A percentile compares a stretch with the other conserved stretches of the same genome.
Conservation (phyloP, 2,888 invertebrate species). For the Campoplex capitator region DNA sequence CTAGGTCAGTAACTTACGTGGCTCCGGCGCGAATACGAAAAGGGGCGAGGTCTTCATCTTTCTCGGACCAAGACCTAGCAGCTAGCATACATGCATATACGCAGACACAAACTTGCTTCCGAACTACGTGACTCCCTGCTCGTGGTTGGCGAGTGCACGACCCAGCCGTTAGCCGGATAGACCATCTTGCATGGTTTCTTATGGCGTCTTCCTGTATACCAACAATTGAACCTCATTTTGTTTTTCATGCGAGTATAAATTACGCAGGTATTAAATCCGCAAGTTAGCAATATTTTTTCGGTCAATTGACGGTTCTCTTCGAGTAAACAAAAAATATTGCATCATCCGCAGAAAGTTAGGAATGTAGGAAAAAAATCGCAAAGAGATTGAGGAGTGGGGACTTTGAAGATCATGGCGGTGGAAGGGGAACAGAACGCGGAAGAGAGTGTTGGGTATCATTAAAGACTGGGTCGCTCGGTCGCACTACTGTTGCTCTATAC, state of each 20-base stretch:
- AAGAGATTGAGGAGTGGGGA: slow-evolving; percentile 3
- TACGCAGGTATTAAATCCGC: too few relatives aligned
- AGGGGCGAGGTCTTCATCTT: slow-evolving; percentile 53
- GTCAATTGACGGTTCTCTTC: background rate
- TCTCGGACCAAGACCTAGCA: slow-evolving; percentile 41
- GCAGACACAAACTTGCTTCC: background rate
- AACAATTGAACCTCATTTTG: background rate
- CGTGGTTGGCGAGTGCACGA: slow-evolving; percentile 73
- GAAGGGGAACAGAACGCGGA: slow-evolving; percentile 84
- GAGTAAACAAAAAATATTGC: background rate
- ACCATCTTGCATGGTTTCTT: slow-evolving; percentile 74
- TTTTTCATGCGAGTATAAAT: too few relatives aligned
- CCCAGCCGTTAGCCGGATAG: slow-evolving; percentile 78
- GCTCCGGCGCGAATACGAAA: slow-evolving; percentile 64
- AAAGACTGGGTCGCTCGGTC: slow-evolving; percentile 84
- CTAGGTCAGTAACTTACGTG: slow-evolving; percentile 82
- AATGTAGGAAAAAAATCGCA: background rate
- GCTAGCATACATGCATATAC: slow-evolving; percentile 32
- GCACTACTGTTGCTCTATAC: slow-evolving; percentile 82
- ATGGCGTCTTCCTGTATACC: background rate
- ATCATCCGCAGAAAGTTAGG: background rate
- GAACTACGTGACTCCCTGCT: slow-evolving; percentile 28
- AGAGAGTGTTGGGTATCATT: slow-evolving; percentile 82
- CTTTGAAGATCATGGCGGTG: slow-evolving; percentile 69
- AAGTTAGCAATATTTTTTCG: background rate